These are phyloP conservation scores for Drosophila sulfurigaster DNA, from an alignment of 1,140 invertebrate species.

Conservation along the genomic window DNA sequence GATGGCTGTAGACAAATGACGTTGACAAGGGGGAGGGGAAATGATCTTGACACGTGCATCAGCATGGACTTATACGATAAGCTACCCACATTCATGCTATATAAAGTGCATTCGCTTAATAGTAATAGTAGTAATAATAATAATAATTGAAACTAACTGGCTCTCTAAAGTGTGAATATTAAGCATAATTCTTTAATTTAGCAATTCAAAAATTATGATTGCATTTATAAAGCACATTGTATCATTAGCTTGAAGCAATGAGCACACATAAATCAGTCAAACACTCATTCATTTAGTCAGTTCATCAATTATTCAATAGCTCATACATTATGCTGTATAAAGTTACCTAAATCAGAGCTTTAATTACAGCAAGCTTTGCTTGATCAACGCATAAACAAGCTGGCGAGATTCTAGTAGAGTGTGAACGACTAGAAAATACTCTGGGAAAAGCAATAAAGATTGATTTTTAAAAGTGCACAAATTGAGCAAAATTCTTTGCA, in stretches of 20 bases:
- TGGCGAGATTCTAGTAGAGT: neutral
- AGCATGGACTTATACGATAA: constrained; percentile 7
- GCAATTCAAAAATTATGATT: neutral
- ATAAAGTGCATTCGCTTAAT: neutral
- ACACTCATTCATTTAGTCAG: neutral
- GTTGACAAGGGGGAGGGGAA: neutral
- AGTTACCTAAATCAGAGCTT: neutral
- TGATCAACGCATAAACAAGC: neutral
- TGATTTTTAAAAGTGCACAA: too few relatives aligned
- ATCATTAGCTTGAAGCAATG: neutral
- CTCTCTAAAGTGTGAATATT: neutral
- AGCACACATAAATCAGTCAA: neutral
- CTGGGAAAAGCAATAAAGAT: neutral
- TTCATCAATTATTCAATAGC: neutral
- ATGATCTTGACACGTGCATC: constrained; percentile 34
- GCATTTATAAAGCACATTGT: neutral
- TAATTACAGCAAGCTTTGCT: neutral
- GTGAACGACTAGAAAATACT: neutral
- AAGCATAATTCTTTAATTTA: neutral
- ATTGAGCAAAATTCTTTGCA: too few relatives aligned
- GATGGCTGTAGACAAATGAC: neutral
- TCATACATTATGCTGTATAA: neutral
- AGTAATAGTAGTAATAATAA: neutral
- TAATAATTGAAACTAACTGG: neutral
- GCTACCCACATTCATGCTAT: neutral